phyloP scores from a whole-genome alignment of 2,888 invertebrate species.

The Ceriagrion tenellum region DNA sequence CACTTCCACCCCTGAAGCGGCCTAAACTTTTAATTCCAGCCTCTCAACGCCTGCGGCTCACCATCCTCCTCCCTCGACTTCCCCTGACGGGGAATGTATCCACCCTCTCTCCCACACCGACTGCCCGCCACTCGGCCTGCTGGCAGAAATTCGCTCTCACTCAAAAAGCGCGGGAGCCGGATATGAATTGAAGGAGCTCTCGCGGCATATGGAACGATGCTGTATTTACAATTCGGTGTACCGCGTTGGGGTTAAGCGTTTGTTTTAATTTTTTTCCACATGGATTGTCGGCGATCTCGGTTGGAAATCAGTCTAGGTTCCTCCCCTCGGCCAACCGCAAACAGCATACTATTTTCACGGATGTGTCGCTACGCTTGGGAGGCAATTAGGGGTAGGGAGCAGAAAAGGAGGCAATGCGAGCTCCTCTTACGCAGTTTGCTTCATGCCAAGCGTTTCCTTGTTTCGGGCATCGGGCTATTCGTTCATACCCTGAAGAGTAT shows the following conservation, averaged over 20 bases:
- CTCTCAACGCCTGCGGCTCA: background rate
- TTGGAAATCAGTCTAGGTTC: background rate
- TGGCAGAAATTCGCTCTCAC: background rate
- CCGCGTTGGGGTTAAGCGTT: background rate
- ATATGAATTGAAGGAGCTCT: background rate
- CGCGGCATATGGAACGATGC: background rate
- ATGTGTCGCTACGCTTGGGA: background rate
- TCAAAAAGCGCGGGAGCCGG: background rate
- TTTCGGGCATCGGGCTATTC: background rate
- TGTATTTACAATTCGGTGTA: background rate
- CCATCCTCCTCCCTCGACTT: background rate
- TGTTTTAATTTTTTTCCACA: background rate
- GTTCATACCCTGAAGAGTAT: background rate
- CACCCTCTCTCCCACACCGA: too few species aligned
- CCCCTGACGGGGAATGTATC: background rate
- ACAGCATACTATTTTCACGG: background rate
- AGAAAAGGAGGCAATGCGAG: background rate
- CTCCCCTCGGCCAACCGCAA: background rate
- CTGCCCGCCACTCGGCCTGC: too few species aligned
- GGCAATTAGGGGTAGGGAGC: background rate
- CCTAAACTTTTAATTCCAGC: background rate
- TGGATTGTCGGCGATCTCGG: background rate
- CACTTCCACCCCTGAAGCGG: conserved; percentile 23
- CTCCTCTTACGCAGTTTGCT: background rate
- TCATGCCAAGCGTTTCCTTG: too few species aligned